These are phyloP conservation scores for Aleiodes alternator DNA, from an alignment of 2,888 invertebrate species.

Conservation along the genomic window DNA sequence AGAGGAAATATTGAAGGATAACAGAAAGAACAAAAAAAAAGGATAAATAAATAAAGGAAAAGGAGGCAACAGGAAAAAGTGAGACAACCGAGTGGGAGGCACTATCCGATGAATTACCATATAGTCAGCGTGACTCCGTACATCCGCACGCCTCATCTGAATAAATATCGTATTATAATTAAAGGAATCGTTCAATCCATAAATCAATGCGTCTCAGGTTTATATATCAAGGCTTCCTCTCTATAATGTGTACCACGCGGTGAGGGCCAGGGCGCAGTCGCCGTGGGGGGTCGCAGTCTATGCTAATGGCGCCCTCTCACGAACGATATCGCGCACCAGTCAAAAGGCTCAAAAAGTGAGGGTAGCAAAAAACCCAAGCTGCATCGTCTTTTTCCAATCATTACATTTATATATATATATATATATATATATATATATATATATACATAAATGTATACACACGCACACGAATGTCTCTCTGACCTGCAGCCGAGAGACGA, in stretches of 20 bases:
- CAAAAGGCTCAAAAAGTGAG: conserved; percentile 37
- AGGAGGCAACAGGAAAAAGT: conserved; percentile 48
- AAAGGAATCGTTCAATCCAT: conserved; percentile 74
- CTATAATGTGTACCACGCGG: conserved; percentile 69
- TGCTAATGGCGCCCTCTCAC: conserved; percentile 75
- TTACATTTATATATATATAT: not conserved
- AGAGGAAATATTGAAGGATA: conserved; percentile 3
- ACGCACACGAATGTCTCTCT: conserved; percentile 66
- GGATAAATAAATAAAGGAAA: conserved; percentile 51
- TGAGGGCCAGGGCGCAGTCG: conserved; percentile 59
- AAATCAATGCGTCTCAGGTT: conserved; percentile 73
- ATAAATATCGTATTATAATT: conserved; percentile 76
- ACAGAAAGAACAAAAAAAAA: conserved; percentile 52
- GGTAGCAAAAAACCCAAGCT: conserved; percentile 46
- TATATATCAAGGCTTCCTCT: conserved; percentile 72
- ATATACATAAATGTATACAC: not conserved
- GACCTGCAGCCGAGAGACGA: conserved; percentile 64
- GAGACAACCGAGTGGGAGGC: conserved; percentile 53
- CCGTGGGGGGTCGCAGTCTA: conserved; percentile 72
- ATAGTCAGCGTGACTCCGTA: conserved; percentile 73
- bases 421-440: not conserved
- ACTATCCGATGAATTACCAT: conserved; percentile 67
- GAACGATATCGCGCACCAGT: conserved; percentile 58
- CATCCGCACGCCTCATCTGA: conserved; percentile 70
- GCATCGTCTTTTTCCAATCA: conserved; percentile 43